These are phyloP conservation scores for Incurvaria masculella DNA, from an alignment of 2,888 invertebrate species.

Conservation along the genomic window DNA sequence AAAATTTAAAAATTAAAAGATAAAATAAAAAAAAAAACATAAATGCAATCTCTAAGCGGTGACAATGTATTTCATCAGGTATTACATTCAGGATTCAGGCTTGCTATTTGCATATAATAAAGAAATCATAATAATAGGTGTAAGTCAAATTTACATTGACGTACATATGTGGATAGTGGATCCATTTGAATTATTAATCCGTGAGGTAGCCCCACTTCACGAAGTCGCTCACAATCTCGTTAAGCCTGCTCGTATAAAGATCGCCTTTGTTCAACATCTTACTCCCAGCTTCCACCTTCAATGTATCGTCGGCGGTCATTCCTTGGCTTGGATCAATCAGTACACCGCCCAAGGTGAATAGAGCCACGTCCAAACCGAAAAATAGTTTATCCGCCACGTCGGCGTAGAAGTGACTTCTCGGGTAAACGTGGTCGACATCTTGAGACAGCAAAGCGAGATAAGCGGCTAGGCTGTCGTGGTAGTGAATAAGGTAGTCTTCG, in stretches of 20 bases:
- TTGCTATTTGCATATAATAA: no score
- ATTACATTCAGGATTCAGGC: no score
- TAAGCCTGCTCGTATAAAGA: neutral
- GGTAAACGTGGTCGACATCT: neutral
- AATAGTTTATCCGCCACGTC: neutral
- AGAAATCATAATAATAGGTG: no score
- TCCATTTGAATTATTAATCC: no score
- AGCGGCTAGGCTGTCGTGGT: slow-evolving; percentile 15
- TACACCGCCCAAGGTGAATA: neutral
- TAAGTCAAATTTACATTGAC: no score
- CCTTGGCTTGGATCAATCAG: neutral
- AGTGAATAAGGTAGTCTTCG: slow-evolving; percentile 21
- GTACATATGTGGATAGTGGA: no score
- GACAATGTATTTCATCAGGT: no score
- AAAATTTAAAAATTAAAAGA: no score
- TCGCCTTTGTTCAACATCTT: neutral
- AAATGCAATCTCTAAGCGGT: no score
- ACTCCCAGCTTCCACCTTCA: neutral
- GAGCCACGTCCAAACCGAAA: neutral
- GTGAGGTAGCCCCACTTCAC: neutral
- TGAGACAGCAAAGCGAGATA: no score
- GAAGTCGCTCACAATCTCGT: neutral
- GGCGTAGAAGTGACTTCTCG: neutral
- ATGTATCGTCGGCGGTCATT: neutral
- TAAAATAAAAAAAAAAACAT: no score